Base-by-base conservation (phyloP, 2,888 invertebrate genomes). In the Campoplex capitator region DNA sequence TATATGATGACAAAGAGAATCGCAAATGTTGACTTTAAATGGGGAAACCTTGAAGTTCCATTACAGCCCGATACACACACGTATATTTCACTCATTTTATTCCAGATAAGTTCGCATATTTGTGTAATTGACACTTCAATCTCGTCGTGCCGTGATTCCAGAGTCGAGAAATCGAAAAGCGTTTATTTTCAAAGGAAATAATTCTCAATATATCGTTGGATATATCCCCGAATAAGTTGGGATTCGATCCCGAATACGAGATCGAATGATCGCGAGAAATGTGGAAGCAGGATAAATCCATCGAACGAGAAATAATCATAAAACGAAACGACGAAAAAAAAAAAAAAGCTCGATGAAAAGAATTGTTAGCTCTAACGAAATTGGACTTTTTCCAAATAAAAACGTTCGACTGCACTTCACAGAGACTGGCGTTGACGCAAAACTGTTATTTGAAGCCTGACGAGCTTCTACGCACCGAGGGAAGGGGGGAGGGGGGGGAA, bases 21-120 rank as follows among this genome's bases (percentile, higher is more conserved):
- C 78, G 38, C 62, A 71, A 45, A 73, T 75, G 77, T 67, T 51
- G 71, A 83, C 82, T 79, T 79, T 83, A 79, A 85, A 83, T 85
- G 85, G 85, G 70, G 0, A 78, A 84, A 79, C 84, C 78, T 88
- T 88, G 65, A 75, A 80, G 83, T 70, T 65, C 74, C 83, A 86
- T 86, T 88, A 84, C 75, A 84, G 56, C 38, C 73, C 54, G 28
- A 23, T 58, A 51, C 32, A 35, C 35, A n/a, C 32, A 35, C 13
- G 3, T 45, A 28, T 28, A 35, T n/a, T 35, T 28, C 45, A 62
- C 18, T 77, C 45, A 76, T 62, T 58, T 62, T 18, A 18, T 13
- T 16, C 16, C 4, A 78, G 51, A 8, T 42, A 42, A 35, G 35
- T 42, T 18, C 9, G 68, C 13, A 23, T 68, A 23, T 32, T 48